A percentile compares a stretch with the other conserved stretches of the same genome.
Evolutionary conservation across 2,113 vertebrate species (phyloP).

Genomic region (Clarias batrachus): DNA sequence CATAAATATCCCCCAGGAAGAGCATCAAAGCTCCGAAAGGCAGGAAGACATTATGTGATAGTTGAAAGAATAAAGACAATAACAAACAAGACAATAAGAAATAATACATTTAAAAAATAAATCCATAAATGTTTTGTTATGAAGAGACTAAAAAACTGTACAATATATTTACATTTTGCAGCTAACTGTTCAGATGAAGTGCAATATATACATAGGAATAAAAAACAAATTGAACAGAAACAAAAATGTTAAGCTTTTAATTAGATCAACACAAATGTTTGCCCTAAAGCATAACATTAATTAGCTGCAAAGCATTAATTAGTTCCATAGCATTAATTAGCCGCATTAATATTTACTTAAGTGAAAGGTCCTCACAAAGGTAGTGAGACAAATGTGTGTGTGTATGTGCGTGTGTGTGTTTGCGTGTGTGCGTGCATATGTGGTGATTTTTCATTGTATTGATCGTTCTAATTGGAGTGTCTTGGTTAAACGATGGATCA

Average conservation of each 20-base stretch:
- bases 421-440: conserved; percentile 11
- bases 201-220: not conserved
- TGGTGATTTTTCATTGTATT: conserved; percentile 60
- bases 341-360: not conserved
- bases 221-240: not conserved
- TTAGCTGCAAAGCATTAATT: not conserved
- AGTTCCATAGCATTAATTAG: not conserved
- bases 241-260: not conserved
- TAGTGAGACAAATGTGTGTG: not conserved
- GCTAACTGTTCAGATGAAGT: not conserved
- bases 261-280: not conserved
- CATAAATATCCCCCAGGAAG: too few species aligned
- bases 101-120: too few species aligned
- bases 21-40: too few species aligned
- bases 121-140: too few species aligned
- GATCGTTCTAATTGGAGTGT: conserved; percentile 68
- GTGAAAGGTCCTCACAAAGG: not conserved
- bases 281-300: not conserved
- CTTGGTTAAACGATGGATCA: conserved; percentile 70
- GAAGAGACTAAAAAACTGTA: too few species aligned
- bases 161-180: too few species aligned
- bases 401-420: conserved; percentile 1
- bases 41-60: too few species aligned
- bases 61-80: too few species aligned
- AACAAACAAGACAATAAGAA: too few species aligned